Evolutionary conservation across 1,140 invertebrate species (phyloP).

Genomic region (Portunus trituberculatus): DNA sequence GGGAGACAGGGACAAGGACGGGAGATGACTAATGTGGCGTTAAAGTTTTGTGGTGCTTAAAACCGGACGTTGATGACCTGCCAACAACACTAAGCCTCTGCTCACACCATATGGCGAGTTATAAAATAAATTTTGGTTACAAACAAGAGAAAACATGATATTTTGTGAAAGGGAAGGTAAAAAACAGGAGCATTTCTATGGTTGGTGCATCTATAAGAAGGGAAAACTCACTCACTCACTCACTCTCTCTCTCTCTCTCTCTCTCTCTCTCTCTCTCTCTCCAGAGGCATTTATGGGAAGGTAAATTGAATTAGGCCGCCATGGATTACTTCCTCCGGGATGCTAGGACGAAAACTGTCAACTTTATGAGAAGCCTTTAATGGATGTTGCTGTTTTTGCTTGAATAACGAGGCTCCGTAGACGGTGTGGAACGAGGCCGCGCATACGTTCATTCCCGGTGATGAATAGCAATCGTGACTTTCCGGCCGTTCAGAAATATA

Average conservation of each 20-base stretch:
- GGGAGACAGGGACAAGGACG: too few species aligned
- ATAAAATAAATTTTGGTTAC: too few species aligned
- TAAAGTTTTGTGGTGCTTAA: too few species aligned
- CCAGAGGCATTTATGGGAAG: neutral
- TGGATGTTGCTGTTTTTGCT: neutral
- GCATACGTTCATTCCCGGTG: neutral
- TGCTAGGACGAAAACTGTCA: constrained; percentile 28
- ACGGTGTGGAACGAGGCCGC: neutral
- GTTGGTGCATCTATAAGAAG: neutral
- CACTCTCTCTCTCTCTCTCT: too few species aligned
- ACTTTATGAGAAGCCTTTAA: constrained; percentile 32
- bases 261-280: neutral
- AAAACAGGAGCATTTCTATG: neutral
- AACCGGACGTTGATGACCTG: too few species aligned
- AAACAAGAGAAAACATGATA: too few species aligned
- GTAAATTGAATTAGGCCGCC: constrained; percentile 41
- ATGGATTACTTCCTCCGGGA: neutral
- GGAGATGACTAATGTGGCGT: too few species aligned
- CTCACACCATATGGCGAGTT: too few species aligned
- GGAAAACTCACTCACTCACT: neutral
- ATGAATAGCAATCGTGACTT: neutral
- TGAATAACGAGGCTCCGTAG: neutral
- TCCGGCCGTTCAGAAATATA: neutral
- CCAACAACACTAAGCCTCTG: too few species aligned
- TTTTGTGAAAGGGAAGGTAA: too few species aligned